Evolutionary conservation across 2,797 vertebrate genomes (phyloP).

Genomic region (Halcyon leucocephala): DNA sequence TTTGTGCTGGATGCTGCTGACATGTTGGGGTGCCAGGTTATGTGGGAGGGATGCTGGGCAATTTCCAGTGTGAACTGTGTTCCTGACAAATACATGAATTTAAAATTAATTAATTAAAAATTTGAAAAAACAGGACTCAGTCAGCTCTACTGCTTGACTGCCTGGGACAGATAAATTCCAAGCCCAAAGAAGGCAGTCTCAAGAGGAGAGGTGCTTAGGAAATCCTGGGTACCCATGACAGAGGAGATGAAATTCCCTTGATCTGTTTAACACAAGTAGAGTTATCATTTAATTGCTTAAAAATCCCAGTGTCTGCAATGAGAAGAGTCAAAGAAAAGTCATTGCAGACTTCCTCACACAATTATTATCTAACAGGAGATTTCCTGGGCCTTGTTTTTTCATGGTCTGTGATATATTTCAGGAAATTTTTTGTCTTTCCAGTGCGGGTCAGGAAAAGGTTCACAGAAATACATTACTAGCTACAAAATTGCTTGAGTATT

Average conservation of each 20-base stretch:
- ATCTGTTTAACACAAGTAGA: not conserved
- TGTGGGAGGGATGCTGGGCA: not conserved
- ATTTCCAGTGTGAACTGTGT: not conserved
- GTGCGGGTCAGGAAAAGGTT: too few species aligned
- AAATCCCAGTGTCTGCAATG: not conserved
- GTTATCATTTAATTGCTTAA: not conserved
- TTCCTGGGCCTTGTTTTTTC: too few species aligned
- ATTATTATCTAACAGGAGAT: not conserved
- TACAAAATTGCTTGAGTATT: too few species aligned
- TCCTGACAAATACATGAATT: not conserved
- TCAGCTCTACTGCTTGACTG: not conserved
- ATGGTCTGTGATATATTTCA: too few species aligned
- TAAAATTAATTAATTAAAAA: not conserved
- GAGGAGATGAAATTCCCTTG: not conserved
- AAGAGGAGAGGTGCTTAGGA: not conserved
- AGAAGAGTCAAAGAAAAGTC: not conserved
- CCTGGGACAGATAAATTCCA: not conserved
- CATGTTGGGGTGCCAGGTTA: not conserved
- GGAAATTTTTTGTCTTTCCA: too few species aligned
- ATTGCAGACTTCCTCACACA: not conserved
- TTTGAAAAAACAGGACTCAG: not conserved
- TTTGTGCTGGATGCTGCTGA: not conserved
- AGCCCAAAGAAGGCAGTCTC: not conserved
- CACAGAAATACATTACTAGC: too few species aligned
- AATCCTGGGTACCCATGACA: not conserved